These are phyloP conservation scores for Caenorhabditis tropicalis DNA, from an alignment of 1,140 invertebrate genomes.

Conservation along the genomic window DNA sequence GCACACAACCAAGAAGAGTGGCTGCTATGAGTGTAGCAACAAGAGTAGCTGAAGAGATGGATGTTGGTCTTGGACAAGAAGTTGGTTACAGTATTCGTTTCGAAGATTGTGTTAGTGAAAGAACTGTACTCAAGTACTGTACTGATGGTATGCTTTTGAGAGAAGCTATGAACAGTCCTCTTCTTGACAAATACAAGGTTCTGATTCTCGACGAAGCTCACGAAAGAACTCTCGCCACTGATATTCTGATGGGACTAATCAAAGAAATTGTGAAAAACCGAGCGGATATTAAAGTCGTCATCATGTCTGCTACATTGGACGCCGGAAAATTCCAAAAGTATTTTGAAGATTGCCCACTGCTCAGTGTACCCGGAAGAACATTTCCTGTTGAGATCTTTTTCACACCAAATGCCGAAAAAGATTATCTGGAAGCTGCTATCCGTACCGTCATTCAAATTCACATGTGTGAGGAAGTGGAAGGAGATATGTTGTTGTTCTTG, in stretches of 20 bases:
- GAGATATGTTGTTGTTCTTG: constrained; percentile 92
- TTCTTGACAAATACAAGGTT: constrained; percentile 90
- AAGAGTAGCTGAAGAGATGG: constrained; percentile 98
- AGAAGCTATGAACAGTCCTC: constrained; percentile 98
- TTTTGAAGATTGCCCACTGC: constrained; percentile 89
- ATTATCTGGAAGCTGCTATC: constrained; percentile 98
- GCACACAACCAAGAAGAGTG: constrained; percentile 95
- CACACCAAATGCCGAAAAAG: constrained; percentile 95
- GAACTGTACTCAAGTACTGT: constrained; percentile 83
- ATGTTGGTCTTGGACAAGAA: constrained; percentile 81
- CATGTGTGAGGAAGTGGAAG: constrained; percentile 92
- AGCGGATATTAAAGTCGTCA: constrained; percentile 90
- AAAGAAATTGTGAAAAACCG: constrained; percentile 91
- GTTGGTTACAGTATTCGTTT: constrained; percentile 99
- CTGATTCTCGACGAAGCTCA: constrained; percentile 98
- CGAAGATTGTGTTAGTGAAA: constrained; percentile 95
- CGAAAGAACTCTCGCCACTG: constrained; percentile 95
- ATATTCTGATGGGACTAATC: constrained; percentile 92
- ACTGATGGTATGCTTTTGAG: constrained; percentile 86
- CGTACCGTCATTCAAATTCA: constrained; percentile 98
- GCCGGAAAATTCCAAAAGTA: constrained; percentile 87
- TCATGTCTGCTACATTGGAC: constrained; percentile 99
- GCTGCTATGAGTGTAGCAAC: constrained; percentile 99
- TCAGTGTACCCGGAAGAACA: constrained; percentile 96
- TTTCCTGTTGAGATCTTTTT: constrained; percentile 99